Evolutionary conservation across 1,140 invertebrate genomes (phyloP), one percentile per base, ranked within the genome.

Genomic region (Helicoverpa zea): DNA sequence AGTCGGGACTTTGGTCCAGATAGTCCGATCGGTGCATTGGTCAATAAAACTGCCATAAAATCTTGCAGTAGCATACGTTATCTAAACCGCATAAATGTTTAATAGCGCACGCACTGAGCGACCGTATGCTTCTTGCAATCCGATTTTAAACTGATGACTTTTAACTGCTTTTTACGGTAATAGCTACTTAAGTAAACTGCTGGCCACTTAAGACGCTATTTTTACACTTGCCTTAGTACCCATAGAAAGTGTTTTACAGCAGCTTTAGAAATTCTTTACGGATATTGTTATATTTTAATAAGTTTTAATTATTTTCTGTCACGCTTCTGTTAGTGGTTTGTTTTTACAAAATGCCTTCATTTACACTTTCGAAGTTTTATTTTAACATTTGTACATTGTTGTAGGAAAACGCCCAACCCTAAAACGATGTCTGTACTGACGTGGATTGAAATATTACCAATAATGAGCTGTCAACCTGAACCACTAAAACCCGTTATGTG

Each of bases 121-220:
- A 84, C 86, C 84, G 85, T 90, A 86, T 81, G 87, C 86, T 88
- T 84, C 88, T 88, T 81, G 81, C 85, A 87, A 91, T 91, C 90
- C 85, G 90, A 94, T 93, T 94, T 93, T 92, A 92, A 94, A 94
- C 88, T 90, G 89, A 94, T 92, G 88, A 91, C 89, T 93, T 91
- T 89, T 90, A 90, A 82, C 80, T 83, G 87, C 61, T 77, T 77
- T 23, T 88, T 87, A 89, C 89, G 88, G 91, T 92, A 90, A 94
- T 94, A 91, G 89, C 86, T 87, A 89, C 87, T 91, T 91, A 86
- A 87, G 86, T 90, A 87, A 90, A 87, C 86, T 87, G 84, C 80
- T 79, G 81, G 83, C 82, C 88, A 89, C 89, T 92, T 90, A 90
- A 92, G 90, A 88, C 14, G 85, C 86, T 88, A 88, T 77, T 77